These are phyloP conservation scores for Ceratina australensis DNA, from an alignment of 1,140 invertebrate genomes.

Conservation along the genomic window DNA sequence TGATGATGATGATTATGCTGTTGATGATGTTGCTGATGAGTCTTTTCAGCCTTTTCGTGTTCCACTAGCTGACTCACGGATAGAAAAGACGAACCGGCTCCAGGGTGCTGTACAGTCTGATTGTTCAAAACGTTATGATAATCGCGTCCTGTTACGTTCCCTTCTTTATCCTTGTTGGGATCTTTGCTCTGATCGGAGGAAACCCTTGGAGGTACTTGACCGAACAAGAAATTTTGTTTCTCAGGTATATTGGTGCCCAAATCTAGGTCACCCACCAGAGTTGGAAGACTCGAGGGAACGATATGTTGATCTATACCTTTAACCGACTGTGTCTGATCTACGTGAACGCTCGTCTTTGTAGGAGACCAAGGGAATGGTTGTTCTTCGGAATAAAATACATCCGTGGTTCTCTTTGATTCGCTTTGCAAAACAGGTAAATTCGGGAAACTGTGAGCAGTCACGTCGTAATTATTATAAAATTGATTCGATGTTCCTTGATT, in stretches of 20 bases:
- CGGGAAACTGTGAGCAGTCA: constrained; percentile 70
- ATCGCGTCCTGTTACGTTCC: constrained; percentile 61
- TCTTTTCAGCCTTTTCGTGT: constrained; percentile 79
- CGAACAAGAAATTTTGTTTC: constrained; percentile 75
- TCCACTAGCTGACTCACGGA: constrained; percentile 85
- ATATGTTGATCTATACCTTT: constrained; percentile 76
- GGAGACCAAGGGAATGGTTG: constrained; percentile 82
- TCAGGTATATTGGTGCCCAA: constrained; percentile 78
- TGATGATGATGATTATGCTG: constrained; percentile 60
- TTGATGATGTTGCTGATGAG: constrained; percentile 65
- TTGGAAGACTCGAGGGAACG: constrained; percentile 80
- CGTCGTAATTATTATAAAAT: constrained; percentile 78
- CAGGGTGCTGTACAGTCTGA: constrained; percentile 69
- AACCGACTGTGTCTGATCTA: constrained; percentile 70
- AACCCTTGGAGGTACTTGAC: constrained; percentile 66
- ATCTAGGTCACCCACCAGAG: constrained; percentile 82
- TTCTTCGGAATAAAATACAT: constrained; percentile 77
- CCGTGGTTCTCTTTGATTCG: constrained; percentile 69
- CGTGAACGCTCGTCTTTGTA: constrained; percentile 78
- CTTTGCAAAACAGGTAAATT: constrained; percentile 73
- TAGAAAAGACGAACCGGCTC: constrained; percentile 78
- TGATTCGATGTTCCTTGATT: constrained; percentile 76
- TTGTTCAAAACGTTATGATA: constrained; percentile 72
- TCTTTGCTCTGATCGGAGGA: constrained; percentile 67
- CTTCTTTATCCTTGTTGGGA: constrained; percentile 71